Evolutionary conservation across 2,888 invertebrate species (phyloP).

Genomic region (Vesta saturnalis): DNA sequence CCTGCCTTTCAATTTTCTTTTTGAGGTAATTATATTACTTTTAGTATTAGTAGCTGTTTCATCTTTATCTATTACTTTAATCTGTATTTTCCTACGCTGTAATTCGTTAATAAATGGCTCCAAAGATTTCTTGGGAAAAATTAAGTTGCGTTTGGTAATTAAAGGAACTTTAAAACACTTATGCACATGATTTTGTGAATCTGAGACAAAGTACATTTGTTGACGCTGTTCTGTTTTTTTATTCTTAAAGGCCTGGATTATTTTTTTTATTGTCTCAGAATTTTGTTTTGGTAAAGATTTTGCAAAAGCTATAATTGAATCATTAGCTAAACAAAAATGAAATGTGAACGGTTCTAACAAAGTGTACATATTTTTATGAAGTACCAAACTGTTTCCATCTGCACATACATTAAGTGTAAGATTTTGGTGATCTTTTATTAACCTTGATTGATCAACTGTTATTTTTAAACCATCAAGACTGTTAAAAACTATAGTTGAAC

Average conservation of each 20-base stretch:
- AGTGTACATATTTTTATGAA: slow-evolving; percentile 13
- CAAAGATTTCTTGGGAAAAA: slow-evolving; percentile 27
- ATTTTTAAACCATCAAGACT: slow-evolving; percentile 31
- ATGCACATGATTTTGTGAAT: slow-evolving; percentile 12
- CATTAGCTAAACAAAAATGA: slow-evolving; percentile 29
- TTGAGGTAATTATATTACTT: too few relatives aligned
- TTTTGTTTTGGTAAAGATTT: too few relatives aligned
- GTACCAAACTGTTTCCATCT: slow-evolving; percentile 13
- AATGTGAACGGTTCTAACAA: slow-evolving; percentile 26
- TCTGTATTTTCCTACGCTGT: too few relatives aligned
- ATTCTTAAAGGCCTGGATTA: slow-evolving; percentile 8
- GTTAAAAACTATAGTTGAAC: slow-evolving; percentile 24
- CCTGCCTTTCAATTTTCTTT: too few relatives aligned
- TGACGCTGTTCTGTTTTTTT: slow-evolving; percentile 19
- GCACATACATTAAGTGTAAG: slow-evolving; percentile 12
- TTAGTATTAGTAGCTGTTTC: too few relatives aligned
- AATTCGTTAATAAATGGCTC: too few relatives aligned
- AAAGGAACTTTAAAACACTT: slow-evolving; percentile 28
- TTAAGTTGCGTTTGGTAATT: slow-evolving; percentile 21
- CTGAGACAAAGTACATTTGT: slow-evolving; percentile 26
- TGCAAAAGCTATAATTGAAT: slow-evolving; percentile 30
- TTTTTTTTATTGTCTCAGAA: too few relatives aligned
- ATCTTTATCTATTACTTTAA: too few relatives aligned
- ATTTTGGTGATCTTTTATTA: slow-evolving; percentile 3
- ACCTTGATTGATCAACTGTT: slow-evolving; percentile 26